Evolutionary conservation across 2,113 vertebrate species (phyloP).

Genomic region (Noturus placidus): DNA sequence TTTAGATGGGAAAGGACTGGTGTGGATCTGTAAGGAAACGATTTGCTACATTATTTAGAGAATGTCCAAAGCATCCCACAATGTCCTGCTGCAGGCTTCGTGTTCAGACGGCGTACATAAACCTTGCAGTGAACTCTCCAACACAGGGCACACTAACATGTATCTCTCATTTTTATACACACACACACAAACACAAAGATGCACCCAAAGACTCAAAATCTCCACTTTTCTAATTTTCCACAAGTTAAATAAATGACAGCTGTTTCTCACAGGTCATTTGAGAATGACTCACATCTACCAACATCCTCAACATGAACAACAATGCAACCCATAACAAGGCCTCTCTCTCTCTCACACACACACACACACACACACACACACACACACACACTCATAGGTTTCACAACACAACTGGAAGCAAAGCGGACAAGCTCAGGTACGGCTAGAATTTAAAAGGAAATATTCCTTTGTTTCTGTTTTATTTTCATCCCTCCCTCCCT

Average conservation of each 20-base stretch:
- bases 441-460: not conserved
- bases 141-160: not conserved
- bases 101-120: not conserved
- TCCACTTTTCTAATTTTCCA: slow-evolving; percentile 1
- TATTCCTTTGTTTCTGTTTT: not conserved
- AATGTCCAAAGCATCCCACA: not conserved
- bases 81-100: not conserved
- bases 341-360: not conserved
- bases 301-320: not conserved
- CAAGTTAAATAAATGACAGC: not conserved
- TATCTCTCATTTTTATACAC: no score
- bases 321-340: not conserved
- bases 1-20: not conserved
- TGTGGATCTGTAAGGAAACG: not conserved
- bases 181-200: no score
- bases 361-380: not conserved
- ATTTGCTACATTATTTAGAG: not conserved
- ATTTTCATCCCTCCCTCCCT: not conserved
- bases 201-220: not conserved
- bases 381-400: not conserved
- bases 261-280: not conserved
- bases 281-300: not conserved
- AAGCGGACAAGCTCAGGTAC: not conserved
- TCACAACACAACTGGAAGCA: not conserved
- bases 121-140: not conserved